Conservation (phyloP, 2,113 vertebrate species). For the Rhinichthys klamathensis region DNA sequence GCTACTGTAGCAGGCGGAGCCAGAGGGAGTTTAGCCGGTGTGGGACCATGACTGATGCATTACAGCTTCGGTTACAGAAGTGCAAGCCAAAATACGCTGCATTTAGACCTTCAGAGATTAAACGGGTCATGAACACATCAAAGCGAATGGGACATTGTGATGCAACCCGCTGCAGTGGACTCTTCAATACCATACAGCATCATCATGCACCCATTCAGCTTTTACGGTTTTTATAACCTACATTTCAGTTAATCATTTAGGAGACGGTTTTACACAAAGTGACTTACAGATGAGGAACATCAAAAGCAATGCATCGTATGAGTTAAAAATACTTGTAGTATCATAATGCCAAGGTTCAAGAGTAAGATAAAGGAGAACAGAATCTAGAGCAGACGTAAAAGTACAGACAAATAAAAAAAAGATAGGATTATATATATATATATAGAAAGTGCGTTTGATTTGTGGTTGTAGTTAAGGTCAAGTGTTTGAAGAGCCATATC, state of each 20-base stretch:
- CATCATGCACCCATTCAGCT: no score
- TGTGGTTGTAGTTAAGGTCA: not conserved
- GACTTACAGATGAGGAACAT: not conserved
- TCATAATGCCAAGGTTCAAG: not conserved
- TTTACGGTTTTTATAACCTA: not conserved
- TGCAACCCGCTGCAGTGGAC: no score
- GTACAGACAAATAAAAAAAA: not conserved
- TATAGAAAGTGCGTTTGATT: not conserved
- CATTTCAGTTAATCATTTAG: not conserved
- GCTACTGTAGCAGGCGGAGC: no score
- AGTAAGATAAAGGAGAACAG: not conserved
- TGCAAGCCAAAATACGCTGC: no score
- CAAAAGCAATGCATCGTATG: not conserved
- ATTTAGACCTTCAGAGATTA: no score
- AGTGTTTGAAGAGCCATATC: not conserved
- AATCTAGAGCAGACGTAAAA: not conserved
- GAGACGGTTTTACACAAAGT: not conserved
- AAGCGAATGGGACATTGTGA: no score
- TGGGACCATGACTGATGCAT: no score
- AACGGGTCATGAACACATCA: no score
- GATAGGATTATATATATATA: not conserved
- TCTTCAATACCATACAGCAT: no score
- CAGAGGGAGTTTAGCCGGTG: no score
- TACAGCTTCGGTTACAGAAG: no score
- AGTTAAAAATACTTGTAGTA: not conserved